Conservation (phyloP, 53 echinoderm and acorn worm species). For the Hippasteria phrygiana region DNA sequence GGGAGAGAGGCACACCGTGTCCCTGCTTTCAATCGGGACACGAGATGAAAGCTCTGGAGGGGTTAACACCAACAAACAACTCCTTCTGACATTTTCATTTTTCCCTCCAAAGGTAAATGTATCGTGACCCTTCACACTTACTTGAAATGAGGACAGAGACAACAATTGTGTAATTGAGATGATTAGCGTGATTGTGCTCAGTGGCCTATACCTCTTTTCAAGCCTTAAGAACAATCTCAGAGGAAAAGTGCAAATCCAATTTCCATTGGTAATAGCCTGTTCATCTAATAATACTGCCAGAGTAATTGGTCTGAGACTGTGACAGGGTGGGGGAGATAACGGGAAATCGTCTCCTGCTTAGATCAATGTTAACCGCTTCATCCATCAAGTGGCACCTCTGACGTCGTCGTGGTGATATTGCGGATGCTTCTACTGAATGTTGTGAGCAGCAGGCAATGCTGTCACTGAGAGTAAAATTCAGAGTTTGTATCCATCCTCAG, state of each 20-base stretch:
- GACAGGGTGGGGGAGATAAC: slow-evolving; percentile 1
- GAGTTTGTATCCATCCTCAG: slow-evolving; percentile 9
- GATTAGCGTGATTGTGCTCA: slow-evolving; percentile 36
- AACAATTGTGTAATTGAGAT: slow-evolving; percentile 5
- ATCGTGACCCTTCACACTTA: too few species aligned
- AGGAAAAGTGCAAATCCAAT: slow-evolving; percentile 64
- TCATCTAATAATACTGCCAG: slow-evolving; percentile 34
- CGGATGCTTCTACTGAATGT: neutral
- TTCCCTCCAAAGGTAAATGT: neutral
- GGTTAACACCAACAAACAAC: neutral
- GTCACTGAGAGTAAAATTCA: neutral
- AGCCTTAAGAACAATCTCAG: neutral
- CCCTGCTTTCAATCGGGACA: too few species aligned
- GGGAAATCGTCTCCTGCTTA: neutral
- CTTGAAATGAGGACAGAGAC: neutral
- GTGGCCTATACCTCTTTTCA: neutral
- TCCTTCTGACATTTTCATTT: neutral
- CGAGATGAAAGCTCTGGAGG: neutral
- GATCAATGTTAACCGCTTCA: slow-evolving; percentile 21
- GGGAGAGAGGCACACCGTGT: too few species aligned
- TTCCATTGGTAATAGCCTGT: slow-evolving; percentile 53
- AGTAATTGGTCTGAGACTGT: slow-evolving; percentile 52
- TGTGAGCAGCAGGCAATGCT: neutral
- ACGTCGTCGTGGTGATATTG: neutral
- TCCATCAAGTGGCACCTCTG: slow-evolving; percentile 5